phyloP scores from a whole-genome alignment of 1,140 invertebrate genomes.

The Drosophila rufa region DNA sequence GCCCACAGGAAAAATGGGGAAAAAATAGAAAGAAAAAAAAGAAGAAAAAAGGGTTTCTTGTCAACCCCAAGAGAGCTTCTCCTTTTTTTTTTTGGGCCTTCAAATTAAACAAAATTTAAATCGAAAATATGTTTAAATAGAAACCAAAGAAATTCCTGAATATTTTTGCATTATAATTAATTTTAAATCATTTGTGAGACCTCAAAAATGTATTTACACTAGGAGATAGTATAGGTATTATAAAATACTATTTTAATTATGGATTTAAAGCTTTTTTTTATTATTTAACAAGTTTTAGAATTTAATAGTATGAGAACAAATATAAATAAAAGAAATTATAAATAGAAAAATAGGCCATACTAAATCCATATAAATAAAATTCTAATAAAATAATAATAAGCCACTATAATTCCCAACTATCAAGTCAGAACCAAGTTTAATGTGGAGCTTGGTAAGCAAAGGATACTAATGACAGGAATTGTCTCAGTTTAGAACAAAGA shows the following conservation, averaged over 20 bases:
- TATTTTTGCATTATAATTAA: neutral
- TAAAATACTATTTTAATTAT: too few relatives aligned
- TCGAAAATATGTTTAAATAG: conserved; percentile 17
- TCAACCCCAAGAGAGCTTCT: conserved; percentile 38
- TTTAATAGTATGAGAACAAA: too few relatives aligned
- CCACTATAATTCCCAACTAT: neutral
- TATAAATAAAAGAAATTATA: too few relatives aligned
- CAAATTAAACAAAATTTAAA: conserved; percentile 17
- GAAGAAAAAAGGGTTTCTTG: conserved; percentile 51
- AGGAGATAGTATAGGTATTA: neutral
- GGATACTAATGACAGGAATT: neutral
- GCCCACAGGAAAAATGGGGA: neutral
- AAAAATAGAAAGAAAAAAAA: neutral
- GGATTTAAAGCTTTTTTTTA: neutral
- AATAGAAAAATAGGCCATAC: too few relatives aligned
- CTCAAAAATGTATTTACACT: too few relatives aligned
- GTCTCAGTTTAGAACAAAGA: too few relatives aligned
- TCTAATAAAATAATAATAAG: too few relatives aligned
- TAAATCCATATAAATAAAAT: too few relatives aligned
- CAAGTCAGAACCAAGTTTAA: neutral
- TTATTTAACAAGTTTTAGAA: too few relatives aligned
- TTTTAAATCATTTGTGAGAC: neutral
- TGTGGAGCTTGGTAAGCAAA: neutral
- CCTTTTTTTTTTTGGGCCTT: neutral
- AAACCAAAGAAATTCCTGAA: neutral